Evolutionary conservation across 2,113 vertebrate species (phyloP), one percentile per base, ranked within the genome.

Genomic region (Desmodus rotundus): DNA sequence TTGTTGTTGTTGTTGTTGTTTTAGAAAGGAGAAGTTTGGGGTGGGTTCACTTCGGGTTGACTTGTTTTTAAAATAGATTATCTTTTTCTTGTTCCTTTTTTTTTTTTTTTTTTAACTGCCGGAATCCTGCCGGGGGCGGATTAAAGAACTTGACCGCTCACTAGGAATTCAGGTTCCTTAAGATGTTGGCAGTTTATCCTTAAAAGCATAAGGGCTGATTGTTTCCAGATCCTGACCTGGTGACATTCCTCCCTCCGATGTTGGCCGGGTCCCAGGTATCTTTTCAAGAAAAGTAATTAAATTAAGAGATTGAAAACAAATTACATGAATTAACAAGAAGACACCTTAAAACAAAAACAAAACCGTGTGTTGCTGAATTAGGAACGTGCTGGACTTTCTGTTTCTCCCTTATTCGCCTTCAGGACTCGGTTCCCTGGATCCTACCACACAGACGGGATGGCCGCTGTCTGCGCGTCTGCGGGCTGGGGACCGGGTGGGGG

Each of bases 281-380:
- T 93, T 97, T 93, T 92, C 87, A 83, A 96, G 94, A 81, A 87
- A 84, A 93, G 56, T 82, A 74, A 63, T 82, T 67, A 36, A 67
- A 56, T 26, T 81, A 54, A 78, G 84, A 67, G 86, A 74, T 56
- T 61, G 82, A 83, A 96, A 73, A 94, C 52, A 87, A 63, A 88
- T n/a, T 19, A 13, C 20, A 7, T 58, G 65, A 47, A 45, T 83
- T 73, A 68, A 93, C n/a, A 83, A 24, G 41, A 12, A 90, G 41
- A 36, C 91, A 19, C 28, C 20, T 31, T 43, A 7, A 24, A 2
- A 58, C 7, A 45, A 2, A 61, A 17, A 26, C 13, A 14, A 54
- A 61, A 6, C 15, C 1, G 16, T 77, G 70, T 76, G 81, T 50
- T 67, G 77, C 65, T 67, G 77, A 68, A 9, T 92, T 43, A 31